Conservation (phyloP, 92 coral and sea anemone genomes). For the Palythoa caribaeorum region DNA sequence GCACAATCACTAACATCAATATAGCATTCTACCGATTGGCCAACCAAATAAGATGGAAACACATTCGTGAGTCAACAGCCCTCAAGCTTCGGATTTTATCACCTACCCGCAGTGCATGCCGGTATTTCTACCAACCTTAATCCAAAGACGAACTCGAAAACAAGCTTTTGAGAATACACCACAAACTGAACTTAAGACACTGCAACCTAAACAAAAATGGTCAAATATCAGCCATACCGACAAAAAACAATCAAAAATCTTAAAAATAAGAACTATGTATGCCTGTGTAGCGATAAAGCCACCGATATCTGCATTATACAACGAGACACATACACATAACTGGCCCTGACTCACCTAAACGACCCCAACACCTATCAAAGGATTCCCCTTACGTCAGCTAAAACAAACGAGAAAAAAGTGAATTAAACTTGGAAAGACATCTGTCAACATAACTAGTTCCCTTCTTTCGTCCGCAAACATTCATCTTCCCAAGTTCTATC, state of each 20-base stretch:
- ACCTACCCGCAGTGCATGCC: background rate
- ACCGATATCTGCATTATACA: constrained; percentile 46
- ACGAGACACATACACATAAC: constrained; percentile 15
- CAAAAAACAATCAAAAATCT: constrained; percentile 38
- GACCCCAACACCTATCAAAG: constrained; percentile 52
- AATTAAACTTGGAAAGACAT: too few relatives aligned
- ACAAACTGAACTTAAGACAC: constrained; percentile 4
- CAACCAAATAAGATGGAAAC: constrained; percentile 58
- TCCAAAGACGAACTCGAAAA: constrained; percentile 50
- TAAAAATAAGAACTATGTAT: constrained; percentile 27
- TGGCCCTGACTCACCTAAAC: constrained; percentile 36
- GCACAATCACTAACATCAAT: constrained; percentile 17
- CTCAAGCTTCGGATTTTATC: background rate
- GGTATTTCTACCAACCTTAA: background rate
- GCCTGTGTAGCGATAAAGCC: constrained; percentile 57
- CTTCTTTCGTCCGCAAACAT: too few relatives aligned
- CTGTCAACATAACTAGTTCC: too few relatives aligned
- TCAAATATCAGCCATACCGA: constrained; percentile 24
- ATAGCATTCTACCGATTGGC: constrained; percentile 48
- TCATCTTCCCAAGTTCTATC: too few relatives aligned
- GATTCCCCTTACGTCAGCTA: too few relatives aligned
- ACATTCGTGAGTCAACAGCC: constrained; percentile 8
- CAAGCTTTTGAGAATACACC: constrained; percentile 60
- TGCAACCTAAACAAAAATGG: constrained; percentile 8
- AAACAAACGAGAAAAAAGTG: too few relatives aligned